Base-by-base conservation (phyloP, 2,113 vertebrate species). In the Dasyurus viverrinus region DNA sequence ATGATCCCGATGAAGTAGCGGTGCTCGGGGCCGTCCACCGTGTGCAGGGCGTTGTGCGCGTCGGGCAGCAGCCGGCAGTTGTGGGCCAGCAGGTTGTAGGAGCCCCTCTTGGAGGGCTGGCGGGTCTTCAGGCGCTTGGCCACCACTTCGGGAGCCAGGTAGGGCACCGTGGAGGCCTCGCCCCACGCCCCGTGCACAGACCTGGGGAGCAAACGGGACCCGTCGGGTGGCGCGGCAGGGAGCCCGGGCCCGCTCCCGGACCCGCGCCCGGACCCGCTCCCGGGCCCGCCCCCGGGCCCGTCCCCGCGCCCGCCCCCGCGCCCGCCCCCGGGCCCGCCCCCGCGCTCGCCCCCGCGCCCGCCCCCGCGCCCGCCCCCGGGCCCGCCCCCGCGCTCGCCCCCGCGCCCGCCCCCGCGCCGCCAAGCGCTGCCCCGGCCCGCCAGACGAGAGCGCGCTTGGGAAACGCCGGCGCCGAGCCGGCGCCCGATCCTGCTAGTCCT, bases 1-100 rank as follows among this genome's bases (percentile, higher is more conserved):
- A 99, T 99, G 54, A 99, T 99, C 92, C 99, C 99, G 2, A 99
- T 96, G 93, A 99, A 99, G 97, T 99, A 99, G 96, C 99, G 99
- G 12, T 98, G 98, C 68, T 99, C 99, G 0, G 99, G 98, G 36
- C 99, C 99, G 0, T 99, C 99, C 7, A 99, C 98, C 48, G 99
- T 97, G 19, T 99, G 99, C 10, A 99, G 96, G 0, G 99, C 98
- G 68, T 99, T 99, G 95, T 98, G 99, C 90, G 96, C 92, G 50
- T 98, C 98, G 0, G 98, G 99, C 76, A 99, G 98, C 52, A 99
- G 97, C 9, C 99, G 98, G 3, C 98, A 98, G 96, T 99, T 99
- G 97, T 99, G 99, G 11, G 97, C 57, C 57, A 57, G 89, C 0
- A 97, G 91, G 19, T 98, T 98, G 94, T 36, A 68, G n/a, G 60